Conservation (phyloP, 2,113 vertebrate genomes). For the Odocoileus virginianus region DNA sequence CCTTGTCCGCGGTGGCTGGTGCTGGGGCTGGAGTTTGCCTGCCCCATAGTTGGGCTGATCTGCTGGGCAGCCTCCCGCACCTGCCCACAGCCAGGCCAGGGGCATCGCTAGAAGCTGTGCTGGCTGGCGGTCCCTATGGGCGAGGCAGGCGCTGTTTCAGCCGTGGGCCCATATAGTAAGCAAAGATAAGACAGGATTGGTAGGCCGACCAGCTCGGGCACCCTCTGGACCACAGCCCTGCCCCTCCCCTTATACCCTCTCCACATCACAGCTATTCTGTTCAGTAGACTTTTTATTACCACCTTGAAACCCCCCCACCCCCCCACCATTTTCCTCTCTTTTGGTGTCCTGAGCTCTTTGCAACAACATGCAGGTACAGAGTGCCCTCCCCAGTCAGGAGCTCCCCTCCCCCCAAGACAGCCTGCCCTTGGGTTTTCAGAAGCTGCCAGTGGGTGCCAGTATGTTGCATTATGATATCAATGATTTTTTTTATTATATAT, state of each 20-base stretch:
- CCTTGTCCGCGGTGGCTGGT: constrained; percentile 58
- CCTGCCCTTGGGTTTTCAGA: not conserved
- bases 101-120: not conserved
- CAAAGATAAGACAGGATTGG: not conserved
- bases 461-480: not conserved
- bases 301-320: not conserved
- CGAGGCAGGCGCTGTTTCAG: not conserved
- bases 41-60: not conserved
- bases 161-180: fast-evolving
- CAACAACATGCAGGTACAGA: not conserved
- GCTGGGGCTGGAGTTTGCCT: not conserved
- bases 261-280: not conserved
- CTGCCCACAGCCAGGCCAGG: not conserved
- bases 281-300: not conserved
- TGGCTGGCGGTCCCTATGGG: not conserved
- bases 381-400: not conserved
- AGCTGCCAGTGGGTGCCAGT: not conserved
- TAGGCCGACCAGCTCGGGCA: not conserved
- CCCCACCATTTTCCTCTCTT: not conserved
- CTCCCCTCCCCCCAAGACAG: not conserved
- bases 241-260: not conserved
- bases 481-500: constrained; percentile 44
- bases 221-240: not conserved
- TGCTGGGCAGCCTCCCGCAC: not conserved
- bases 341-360: not conserved